These are phyloP conservation scores for Babylonia areolata DNA, from an alignment of 1,140 invertebrate species.

Conservation along the genomic window DNA sequence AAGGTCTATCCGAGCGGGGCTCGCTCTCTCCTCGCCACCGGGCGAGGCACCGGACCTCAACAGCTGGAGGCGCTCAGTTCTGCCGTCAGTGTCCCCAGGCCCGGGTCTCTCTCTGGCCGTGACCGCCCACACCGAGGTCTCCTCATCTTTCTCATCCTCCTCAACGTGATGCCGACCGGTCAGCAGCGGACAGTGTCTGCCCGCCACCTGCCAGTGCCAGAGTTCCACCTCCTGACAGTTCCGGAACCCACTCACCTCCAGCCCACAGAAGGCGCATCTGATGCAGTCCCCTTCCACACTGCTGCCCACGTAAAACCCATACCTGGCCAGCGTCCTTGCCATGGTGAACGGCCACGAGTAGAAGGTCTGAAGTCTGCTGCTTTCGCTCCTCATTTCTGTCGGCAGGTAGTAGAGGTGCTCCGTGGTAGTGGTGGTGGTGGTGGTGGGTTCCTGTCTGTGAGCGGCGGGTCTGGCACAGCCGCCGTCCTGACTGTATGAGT, in stretches of 20 bases:
- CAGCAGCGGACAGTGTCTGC: constrained; percentile 86
- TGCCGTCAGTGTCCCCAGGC: neutral
- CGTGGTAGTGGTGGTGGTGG: too few species aligned
- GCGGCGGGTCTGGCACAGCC: too few species aligned
- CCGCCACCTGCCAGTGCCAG: constrained; percentile 88
- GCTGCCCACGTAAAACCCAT: neutral
- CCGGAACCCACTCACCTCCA: constrained; percentile 91
- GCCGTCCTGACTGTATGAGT: too few species aligned
- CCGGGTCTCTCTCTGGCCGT: too few species aligned
- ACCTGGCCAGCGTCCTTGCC: neutral
- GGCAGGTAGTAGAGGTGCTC: too few species aligned
- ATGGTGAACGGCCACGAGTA: neutral
- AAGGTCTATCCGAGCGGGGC: too few species aligned
- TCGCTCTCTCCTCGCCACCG: too few species aligned
- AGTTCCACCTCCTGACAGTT: constrained; percentile 89
- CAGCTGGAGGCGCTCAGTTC: neutral
- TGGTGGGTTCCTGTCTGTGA: too few species aligned
- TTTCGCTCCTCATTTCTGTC: neutral
- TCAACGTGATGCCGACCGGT: too few species aligned
- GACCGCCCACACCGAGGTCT: neutral
- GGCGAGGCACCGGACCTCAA: too few species aligned
- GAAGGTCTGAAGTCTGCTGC: neutral
- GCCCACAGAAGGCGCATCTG: constrained; percentile 90
- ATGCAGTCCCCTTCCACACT: constrained; percentile 77
- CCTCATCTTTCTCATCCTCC: neutral